Percentiles rank a stretch among this genome's conserved stretches.
Evolutionary conservation across 2,113 vertebrate species (phyloP).

Genomic region (Eolophus roseicapilla): DNA sequence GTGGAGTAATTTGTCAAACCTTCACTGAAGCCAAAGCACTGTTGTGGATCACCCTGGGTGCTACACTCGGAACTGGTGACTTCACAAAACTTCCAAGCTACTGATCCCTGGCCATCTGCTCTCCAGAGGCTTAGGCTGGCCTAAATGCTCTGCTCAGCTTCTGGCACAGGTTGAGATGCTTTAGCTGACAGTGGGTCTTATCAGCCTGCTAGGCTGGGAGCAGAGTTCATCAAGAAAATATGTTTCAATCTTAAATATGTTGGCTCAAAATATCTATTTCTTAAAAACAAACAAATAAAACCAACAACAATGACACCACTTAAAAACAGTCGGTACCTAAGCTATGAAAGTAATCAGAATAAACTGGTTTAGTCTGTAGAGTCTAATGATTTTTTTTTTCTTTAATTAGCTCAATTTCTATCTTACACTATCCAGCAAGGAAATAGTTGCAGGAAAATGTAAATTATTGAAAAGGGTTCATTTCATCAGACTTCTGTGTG

Average conservation of each 20-base stretch:
- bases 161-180: not conserved
- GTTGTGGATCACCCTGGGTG: too few species aligned
- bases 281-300: not conserved
- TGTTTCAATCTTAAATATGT: not conserved
- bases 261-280: not conserved
- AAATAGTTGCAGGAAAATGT: not conserved
- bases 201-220: not conserved
- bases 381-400: not conserved
- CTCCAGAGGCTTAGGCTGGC: not conserved
- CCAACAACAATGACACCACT: not conserved
- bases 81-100: not conserved
- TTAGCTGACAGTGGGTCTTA: not conserved
- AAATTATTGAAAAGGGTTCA: not conserved
- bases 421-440: not conserved
- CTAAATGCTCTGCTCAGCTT: not conserved
- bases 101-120: not conserved
- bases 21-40: not conserved
- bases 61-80: not conserved
- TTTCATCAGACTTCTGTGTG: not conserved
- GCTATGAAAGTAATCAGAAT: not conserved
- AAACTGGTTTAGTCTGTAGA: not conserved
- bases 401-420: not conserved
- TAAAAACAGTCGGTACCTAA: not conserved
- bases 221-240: not conserved
- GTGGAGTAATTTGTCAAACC: not conserved